phyloP scores from a whole-genome alignment of 1,140 invertebrate genomes.

The Euwallacea similis region DNA sequence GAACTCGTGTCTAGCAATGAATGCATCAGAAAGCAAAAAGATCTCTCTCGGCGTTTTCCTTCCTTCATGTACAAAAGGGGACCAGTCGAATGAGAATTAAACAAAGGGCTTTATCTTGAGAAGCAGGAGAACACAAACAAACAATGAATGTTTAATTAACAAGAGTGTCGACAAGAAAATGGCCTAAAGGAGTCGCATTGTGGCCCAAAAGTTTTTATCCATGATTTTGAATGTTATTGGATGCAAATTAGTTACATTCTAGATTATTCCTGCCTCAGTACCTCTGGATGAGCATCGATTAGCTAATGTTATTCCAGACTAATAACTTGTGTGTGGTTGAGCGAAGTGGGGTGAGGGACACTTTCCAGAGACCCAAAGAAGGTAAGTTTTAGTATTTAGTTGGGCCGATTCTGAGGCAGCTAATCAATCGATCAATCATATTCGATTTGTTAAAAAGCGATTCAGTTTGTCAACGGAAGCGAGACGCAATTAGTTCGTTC shows the following conservation, averaged over 20 bases:
- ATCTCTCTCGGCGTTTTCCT: constrained; percentile 28
- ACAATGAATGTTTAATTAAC: constrained; percentile 35
- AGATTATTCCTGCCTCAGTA: too few species aligned
- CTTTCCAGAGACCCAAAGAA: too few species aligned
- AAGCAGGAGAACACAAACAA: constrained; percentile 25
- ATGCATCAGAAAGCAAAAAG: constrained; percentile 25
- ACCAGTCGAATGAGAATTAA: constrained; percentile 23
- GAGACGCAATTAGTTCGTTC: constrained; percentile 28
- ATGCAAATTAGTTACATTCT: too few species aligned
- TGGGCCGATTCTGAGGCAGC: too few species aligned
- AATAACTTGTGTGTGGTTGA: too few species aligned
- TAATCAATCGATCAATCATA: too few species aligned
- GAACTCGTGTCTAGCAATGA: constrained; percentile 29
- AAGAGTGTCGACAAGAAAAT: constrained; percentile 30
- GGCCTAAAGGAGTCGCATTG: constrained; percentile 18
- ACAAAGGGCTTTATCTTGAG: constrained; percentile 31
- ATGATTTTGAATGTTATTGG: too few species aligned
- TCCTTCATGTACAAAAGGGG: constrained; percentile 19
- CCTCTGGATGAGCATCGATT: too few species aligned
- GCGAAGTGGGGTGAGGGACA: too few species aligned
- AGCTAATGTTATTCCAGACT: too few species aligned
- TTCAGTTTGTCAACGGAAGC: constrained; percentile 26
- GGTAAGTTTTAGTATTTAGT: too few species aligned
- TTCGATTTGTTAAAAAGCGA: constrained; percentile 22
- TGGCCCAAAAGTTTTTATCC: background rate